These are phyloP conservation scores for human DNA, from an alignment of 2,113 vertebrate species.

Conservation along the genomic window GRCh38 chr15:64933001-64933500, in stretches of 20 bases:
- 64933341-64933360: neutral
- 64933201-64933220: neutral
- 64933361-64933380: neutral
- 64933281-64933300: neutral
- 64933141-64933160: neutral
- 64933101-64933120: rapidly evolving
- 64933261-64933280: neutral
- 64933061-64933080: neutral
- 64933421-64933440: rapidly evolving
- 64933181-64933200: neutral
- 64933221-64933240: neutral
- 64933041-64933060: neutral
- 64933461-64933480: rapidly evolving
- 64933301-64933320: neutral
- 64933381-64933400: neutral
- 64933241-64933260: neutral
- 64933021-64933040: neutral
- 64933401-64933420: neutral
- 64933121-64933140: neutral
- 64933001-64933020: neutral
- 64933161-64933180: neutral
- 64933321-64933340: too few species aligned
- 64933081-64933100: too few species aligned
- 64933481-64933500: neutral
- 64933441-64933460: neutral